Conservation (phyloP, 2,888 invertebrate genomes). For the Ochropacha duplaris region DNA sequence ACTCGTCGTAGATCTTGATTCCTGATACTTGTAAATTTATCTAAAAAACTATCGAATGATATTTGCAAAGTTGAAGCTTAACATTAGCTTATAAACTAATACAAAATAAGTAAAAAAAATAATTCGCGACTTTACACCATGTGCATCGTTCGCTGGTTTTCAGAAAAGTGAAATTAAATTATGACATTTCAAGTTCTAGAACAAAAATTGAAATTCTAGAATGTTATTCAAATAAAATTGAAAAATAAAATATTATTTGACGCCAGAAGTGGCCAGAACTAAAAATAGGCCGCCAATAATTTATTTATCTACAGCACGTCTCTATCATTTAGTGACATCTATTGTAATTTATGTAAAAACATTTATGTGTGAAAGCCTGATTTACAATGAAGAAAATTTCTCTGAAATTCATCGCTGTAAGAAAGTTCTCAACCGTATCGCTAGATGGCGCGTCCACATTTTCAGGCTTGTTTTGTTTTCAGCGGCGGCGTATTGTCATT, state of each 20-base stretch:
- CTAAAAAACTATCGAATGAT: slow-evolving; percentile 44
- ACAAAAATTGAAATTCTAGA: slow-evolving; percentile 52
- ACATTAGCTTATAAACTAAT: slow-evolving; percentile 74
- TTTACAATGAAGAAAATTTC: neutral
- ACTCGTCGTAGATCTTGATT: slow-evolving; percentile 25
- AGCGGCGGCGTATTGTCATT: slow-evolving; percentile 64
- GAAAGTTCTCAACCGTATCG: slow-evolving; percentile 26
- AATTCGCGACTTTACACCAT: slow-evolving; percentile 52
- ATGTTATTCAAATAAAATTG: slow-evolving; percentile 10
- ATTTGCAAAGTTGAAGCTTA: slow-evolving; percentile 62
- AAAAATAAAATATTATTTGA: neutral
- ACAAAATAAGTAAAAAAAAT: slow-evolving; percentile 54
- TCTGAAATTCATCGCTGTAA: neutral
- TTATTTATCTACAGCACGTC: neutral
- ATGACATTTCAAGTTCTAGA: slow-evolving; percentile 7
- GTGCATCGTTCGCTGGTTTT: slow-evolving; percentile 69
- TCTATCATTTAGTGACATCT: neutral
- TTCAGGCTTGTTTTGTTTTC: slow-evolving; percentile 78
- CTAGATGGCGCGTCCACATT: slow-evolving; percentile 46
- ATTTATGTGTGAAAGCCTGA: no score
- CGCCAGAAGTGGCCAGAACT: neutral
- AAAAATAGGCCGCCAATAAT: neutral
- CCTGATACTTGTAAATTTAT: slow-evolving; percentile 67
- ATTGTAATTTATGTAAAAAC: no score
- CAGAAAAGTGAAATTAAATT: slow-evolving; percentile 45